Evolutionary conservation across 2,888 invertebrate species (phyloP), one percentile per base, ranked within the genome.

Genomic region (Dryobotodes eremita): DNA sequence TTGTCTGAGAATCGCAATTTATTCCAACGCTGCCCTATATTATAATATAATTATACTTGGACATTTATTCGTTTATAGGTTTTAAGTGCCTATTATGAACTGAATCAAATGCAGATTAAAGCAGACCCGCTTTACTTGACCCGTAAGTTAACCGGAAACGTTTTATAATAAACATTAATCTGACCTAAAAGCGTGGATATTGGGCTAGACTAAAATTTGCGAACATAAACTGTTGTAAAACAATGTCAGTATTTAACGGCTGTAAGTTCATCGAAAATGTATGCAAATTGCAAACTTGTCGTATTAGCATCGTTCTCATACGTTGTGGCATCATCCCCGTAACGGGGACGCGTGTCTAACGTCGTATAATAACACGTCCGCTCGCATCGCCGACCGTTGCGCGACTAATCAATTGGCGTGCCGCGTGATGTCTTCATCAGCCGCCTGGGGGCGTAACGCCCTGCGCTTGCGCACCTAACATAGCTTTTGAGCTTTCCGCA

Each of bases 401-500:
- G 96, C 95, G 94, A 94, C 96, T 96, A 96, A 96, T 96, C 96
- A 96, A 97, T 97, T 96, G 96, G 93, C 93, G 93, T 92, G 94
- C 94, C 92, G 93, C 95, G 94, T 96, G 96, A 97, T 97, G 96
- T 96, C 96, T 96, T 96, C 96, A 97, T 97, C 96, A 95, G 95
- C 89, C 92, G 96, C 96, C 95, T 88, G 94, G 91, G 93, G 96
- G 96, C 94, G 95, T 92, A 94, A 95, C 96, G 96, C 96, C 96
- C 94, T 94, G 93, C 94, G 93, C 94, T 89, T 90, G 92, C 91
- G 89, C 92, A 92, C 89, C 92, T 91, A 92, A 87, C 86, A 75
- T 81, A 80, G 83, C 88, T 84, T 88, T 90, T 87, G 81, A 82
- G 84, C 82, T 90, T 84, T 86, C 89, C 82, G 80, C 76, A 80